Evolutionary conservation across 2,888 invertebrate genomes (phyloP).

Genomic region (Agapetus fuscipes): DNA sequence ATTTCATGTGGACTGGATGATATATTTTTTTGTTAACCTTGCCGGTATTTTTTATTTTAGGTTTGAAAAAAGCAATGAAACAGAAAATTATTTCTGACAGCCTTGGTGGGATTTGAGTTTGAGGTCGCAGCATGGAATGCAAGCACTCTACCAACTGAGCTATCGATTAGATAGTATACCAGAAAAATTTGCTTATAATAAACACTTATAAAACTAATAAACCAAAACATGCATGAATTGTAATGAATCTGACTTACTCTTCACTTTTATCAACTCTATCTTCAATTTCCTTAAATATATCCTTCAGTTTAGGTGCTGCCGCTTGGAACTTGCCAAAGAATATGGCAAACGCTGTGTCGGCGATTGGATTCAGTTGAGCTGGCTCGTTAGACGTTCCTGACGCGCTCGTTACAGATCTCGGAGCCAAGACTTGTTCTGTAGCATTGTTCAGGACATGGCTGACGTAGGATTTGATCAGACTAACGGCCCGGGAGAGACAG

Average conservation of each 20-base stretch:
- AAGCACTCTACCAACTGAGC: too few species aligned
- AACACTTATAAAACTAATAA: too few species aligned
- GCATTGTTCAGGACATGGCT: conserved; percentile 67
- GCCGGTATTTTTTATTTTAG: too few species aligned
- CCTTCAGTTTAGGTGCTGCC: conserved; percentile 75
- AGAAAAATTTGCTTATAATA: too few species aligned
- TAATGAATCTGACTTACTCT: conserved; percentile 55
- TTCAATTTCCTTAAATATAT: conserved; percentile 76
- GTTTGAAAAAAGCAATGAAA: too few species aligned
- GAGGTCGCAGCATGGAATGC: too few species aligned
- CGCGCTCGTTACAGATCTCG: conserved; percentile 26
- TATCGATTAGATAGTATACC: too few species aligned
- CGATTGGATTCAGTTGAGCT: conserved; percentile 24
- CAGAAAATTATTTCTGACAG: too few species aligned
- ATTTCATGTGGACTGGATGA: too few species aligned
- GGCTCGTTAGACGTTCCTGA: conserved; percentile 27
- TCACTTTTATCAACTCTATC: conserved; percentile 58
- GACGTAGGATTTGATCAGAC: conserved; percentile 70
- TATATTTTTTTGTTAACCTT: too few species aligned
- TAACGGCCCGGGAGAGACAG: conserved; percentile 69
- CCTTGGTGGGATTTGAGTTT: too few species aligned
- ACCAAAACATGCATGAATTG: too few species aligned
- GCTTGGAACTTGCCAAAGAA: conserved; percentile 95
- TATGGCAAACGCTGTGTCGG: conserved; percentile 66
- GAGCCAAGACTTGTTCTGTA: conserved; percentile 60